A percentile compares a stretch with the other conserved stretches of the same genome.
These are phyloP conservation scores for Phodopus roborovskii DNA, from an alignment of 2,113 vertebrate genomes.

Conservation along the genomic window DNA sequence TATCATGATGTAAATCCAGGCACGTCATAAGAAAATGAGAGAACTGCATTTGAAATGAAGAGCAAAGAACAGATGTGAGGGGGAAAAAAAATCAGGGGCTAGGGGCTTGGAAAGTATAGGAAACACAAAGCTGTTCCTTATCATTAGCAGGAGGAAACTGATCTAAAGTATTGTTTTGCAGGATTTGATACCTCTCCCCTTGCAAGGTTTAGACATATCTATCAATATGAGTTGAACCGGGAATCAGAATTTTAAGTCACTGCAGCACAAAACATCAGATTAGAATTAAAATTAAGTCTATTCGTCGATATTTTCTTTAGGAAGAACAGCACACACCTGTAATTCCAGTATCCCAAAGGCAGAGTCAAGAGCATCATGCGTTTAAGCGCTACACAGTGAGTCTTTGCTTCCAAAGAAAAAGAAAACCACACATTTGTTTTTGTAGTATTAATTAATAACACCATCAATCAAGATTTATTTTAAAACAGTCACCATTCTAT, in stretches of 20 bases:
- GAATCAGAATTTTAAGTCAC: neutral
- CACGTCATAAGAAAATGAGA: slow-evolving; percentile 1
- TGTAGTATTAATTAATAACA: neutral
- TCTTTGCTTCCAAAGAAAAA: neutral
- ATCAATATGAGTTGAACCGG: neutral
- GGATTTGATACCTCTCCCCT: neutral
- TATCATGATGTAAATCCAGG: neutral
- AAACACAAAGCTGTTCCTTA: neutral
- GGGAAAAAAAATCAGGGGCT: neutral
- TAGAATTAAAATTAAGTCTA: neutral
- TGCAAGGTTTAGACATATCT: neutral
- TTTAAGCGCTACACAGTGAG: neutral
- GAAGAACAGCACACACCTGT: neutral
- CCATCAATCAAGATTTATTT: neutral
- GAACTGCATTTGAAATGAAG: neutral
- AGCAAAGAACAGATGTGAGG: neutral
- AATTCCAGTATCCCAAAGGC: neutral
- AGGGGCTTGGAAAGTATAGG: neutral
- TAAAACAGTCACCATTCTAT: neutral
- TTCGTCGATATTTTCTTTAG: neutral
- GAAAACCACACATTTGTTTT: neutral
- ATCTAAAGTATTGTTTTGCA: neutral
- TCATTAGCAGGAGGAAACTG: neutral
- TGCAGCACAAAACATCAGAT: neutral
- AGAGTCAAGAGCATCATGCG: neutral